These are phyloP conservation scores for Dolichoris vasculosae DNA, from an alignment of 1,140 invertebrate species.

Conservation along the genomic window DNA sequence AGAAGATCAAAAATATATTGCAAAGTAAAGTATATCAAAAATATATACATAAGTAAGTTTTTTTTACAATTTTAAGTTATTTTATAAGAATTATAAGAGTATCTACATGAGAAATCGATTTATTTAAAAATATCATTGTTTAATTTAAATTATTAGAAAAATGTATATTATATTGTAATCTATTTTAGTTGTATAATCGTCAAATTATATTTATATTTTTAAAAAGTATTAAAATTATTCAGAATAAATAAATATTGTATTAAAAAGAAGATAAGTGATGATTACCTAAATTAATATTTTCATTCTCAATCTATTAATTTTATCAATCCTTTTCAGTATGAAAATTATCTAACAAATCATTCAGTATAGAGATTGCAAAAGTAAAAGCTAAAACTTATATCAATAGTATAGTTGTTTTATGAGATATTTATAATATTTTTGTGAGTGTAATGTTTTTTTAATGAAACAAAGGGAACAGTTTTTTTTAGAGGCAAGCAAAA, in stretches of 20 bases:
- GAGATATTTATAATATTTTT: too few relatives aligned
- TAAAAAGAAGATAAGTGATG: constrained; percentile 55
- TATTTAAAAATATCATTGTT: constrained; percentile 43
- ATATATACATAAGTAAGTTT: too few relatives aligned
- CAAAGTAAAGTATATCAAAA: too few relatives aligned
- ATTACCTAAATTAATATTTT: constrained; percentile 51
- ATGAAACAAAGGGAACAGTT: background rate
- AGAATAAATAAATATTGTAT: constrained; percentile 55
- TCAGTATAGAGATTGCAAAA: constrained; percentile 50
- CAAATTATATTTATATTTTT: constrained; percentile 50
- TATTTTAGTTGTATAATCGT: constrained; percentile 49
- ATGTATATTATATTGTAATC: constrained; percentile 40
- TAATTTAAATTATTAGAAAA: too few relatives aligned
- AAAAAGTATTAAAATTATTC: constrained; percentile 53
- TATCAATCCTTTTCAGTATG: constrained; percentile 67
- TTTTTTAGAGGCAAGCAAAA: too few relatives aligned
- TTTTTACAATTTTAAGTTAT: too few relatives aligned
- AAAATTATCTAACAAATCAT: constrained; percentile 60
- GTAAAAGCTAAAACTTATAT: too few relatives aligned
- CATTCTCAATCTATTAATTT: constrained; percentile 65
- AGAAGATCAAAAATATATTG: too few relatives aligned
- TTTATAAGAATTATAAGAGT: too few relatives aligned
- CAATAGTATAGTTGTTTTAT: constrained; percentile 46
- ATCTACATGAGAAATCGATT: too few relatives aligned
- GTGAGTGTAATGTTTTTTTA: constrained; percentile 46